Evolutionary conservation across 2,113 vertebrate genomes (phyloP).

Genomic region (Vicugna pacos): DNA sequence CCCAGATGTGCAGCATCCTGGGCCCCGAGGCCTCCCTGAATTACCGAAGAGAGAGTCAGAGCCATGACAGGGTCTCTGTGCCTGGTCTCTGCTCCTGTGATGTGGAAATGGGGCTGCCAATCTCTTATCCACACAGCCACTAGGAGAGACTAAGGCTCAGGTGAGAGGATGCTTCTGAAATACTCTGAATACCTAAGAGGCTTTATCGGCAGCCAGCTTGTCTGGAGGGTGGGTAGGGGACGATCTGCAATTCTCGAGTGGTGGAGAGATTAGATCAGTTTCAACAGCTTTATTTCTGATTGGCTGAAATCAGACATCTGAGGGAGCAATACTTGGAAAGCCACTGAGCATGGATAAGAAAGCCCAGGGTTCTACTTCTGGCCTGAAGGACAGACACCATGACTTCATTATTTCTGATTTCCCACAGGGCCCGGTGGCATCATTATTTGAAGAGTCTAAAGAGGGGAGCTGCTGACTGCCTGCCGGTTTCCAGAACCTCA

Average conservation of each 20-base stretch:
- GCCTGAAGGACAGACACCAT: not conserved
- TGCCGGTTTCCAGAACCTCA: not conserved
- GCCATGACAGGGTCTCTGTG: not conserved
- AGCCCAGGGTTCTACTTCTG: not conserved
- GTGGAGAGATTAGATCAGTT: not conserved
- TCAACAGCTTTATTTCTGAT: not conserved
- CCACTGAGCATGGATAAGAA: not conserved
- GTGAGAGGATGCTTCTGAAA: not conserved
- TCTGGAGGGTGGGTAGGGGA: not conserved
- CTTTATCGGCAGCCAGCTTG: not conserved
- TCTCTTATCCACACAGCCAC: not conserved
- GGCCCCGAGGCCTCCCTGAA: not conserved
- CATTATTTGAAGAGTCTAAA: not conserved
- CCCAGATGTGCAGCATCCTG: not conserved
- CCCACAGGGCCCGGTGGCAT: not conserved
- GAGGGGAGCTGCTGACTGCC: not conserved
- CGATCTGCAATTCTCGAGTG: not conserved
- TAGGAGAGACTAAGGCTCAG: not conserved
- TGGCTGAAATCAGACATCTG: not conserved
- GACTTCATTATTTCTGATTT: not conserved
- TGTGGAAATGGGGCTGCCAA: not conserved
- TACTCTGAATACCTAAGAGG: not conserved
- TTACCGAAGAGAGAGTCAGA: not conserved
- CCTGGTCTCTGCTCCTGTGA: not conserved
- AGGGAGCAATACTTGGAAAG: not conserved